Conservation (phyloP, 2,888 invertebrate species). For the Trichacis sp. region DNA sequence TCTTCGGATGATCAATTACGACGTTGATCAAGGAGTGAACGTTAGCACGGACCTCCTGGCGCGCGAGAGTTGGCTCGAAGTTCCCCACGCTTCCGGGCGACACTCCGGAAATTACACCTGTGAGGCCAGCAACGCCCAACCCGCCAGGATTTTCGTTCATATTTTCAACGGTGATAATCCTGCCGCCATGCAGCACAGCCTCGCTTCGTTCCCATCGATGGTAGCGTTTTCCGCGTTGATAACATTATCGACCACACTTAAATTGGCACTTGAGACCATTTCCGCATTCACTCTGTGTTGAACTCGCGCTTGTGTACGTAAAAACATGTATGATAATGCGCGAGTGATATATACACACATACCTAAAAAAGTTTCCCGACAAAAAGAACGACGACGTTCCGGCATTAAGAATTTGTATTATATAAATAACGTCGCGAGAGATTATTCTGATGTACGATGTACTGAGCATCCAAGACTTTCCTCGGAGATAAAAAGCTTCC, state of each 20-base stretch:
- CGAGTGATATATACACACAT: not conserved
- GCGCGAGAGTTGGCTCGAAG: slow-evolving; percentile 77
- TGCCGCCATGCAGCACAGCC: slow-evolving; percentile 82
- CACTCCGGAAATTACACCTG: slow-evolving; percentile 92
- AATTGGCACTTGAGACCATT: slow-evolving; percentile 49
- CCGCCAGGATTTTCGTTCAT: slow-evolving; percentile 85
- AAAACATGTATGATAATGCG: slow-evolving; percentile 20
- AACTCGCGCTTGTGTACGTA: slow-evolving; percentile 14
- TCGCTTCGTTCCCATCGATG: slow-evolving; percentile 64
- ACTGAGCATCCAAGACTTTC: not conserved
- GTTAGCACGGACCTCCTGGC: slow-evolving; percentile 84
- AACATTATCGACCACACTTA: slow-evolving; percentile 52
- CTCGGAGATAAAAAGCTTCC: not conserved
- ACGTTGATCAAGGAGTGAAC: slow-evolving; percentile 86
- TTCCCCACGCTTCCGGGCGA: slow-evolving; percentile 74
- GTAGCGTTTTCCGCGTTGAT: slow-evolving; percentile 55
- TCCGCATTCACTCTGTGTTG: slow-evolving; percentile 28
- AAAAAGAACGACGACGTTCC: not conserved
- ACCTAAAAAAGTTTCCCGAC: not conserved
- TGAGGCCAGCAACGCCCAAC: slow-evolving; percentile 88
- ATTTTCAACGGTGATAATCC: slow-evolving; percentile 90
- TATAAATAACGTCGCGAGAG: not conserved
- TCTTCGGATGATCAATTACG: slow-evolving; percentile 93
- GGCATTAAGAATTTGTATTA: not conserved
- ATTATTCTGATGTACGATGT: not conserved